Evolutionary conservation across 2,797 vertebrate species (phyloP).

Genomic region (Neosilurus mollespiculum): DNA sequence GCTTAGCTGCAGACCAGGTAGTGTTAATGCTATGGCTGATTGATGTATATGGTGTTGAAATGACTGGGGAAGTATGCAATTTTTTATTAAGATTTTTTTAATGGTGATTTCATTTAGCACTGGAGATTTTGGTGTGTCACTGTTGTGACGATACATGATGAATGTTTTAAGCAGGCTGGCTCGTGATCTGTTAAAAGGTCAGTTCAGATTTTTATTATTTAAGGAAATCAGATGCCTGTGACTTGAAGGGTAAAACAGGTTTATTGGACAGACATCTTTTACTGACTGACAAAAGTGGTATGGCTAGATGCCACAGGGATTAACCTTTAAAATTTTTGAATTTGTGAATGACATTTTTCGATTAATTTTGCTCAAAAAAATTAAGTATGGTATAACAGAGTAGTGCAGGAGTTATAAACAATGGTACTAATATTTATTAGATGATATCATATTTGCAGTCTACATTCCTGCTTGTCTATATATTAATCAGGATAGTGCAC

Average conservation of each 20-base stretch:
- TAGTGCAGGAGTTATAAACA: neutral
- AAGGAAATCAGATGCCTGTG: neutral
- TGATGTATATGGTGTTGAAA: too few relatives aligned
- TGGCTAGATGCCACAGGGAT: too few relatives aligned
- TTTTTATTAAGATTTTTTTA: too few relatives aligned
- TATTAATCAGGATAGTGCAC: neutral
- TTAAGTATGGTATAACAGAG: neutral
- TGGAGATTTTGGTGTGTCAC: neutral
- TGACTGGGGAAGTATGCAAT: too few relatives aligned
- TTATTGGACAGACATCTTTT: neutral
- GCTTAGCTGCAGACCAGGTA: too few relatives aligned
- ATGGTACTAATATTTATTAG: neutral
- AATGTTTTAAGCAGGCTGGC: neutral
- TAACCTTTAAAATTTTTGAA: too few relatives aligned
- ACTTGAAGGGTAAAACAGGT: neutral
- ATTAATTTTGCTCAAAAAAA: neutral
- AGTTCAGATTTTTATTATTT: neutral
- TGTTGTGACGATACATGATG: neutral
- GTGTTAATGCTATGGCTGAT: too few relatives aligned
- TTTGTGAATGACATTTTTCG: neutral
- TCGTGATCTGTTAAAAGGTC: neutral
- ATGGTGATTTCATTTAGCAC: neutral
- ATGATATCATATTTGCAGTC: neutral
- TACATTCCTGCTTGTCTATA: neutral
- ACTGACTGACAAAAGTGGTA: neutral